phyloP scores from a whole-genome alignment of 2,113 vertebrate genomes.

The Phyllopteryx taeniolatus region DNA sequence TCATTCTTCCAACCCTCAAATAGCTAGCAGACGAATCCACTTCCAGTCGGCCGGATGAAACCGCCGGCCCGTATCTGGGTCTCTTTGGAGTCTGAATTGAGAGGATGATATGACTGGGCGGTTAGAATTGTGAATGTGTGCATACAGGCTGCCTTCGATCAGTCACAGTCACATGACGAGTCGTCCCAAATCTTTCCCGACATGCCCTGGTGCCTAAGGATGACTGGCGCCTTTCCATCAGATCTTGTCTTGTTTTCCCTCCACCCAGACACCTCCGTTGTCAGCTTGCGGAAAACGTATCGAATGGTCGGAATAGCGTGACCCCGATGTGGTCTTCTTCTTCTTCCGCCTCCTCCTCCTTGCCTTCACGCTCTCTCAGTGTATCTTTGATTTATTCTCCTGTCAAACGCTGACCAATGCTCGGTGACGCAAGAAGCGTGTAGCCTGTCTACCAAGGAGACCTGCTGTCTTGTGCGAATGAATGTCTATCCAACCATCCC shows the following conservation, averaged over 20 bases:
- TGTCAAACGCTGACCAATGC: slow-evolving; percentile 60
- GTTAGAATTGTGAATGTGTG: slow-evolving; percentile 27
- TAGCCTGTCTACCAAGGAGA: slow-evolving; percentile 45
- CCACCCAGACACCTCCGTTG: slow-evolving; percentile 37
- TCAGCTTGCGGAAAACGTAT: slow-evolving; percentile 49
- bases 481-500: slow-evolving; percentile 12
- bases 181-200: slow-evolving; percentile 46
- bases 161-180: slow-evolving; percentile 55
- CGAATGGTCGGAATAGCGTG: slow-evolving; percentile 51
- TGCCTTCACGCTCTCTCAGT: not conserved
- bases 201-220: slow-evolving; percentile 45
- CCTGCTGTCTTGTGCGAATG: slow-evolving; percentile 30
- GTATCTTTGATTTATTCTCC: slow-evolving; percentile 61
- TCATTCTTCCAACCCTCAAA: slow-evolving; percentile 26
- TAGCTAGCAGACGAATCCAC: slow-evolving; percentile 51
- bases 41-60: slow-evolving; percentile 43
- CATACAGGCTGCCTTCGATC: slow-evolving; percentile 12
- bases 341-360: slow-evolving; percentile 31
- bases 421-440: slow-evolving; percentile 47
- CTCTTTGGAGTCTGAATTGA: slow-evolving; percentile 52
- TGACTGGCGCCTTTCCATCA: slow-evolving; percentile 40
- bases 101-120: slow-evolving; percentile 42
- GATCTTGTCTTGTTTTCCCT: slow-evolving; percentile 33
- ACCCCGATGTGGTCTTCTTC: slow-evolving; percentile 40
- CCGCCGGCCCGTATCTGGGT: slow-evolving; percentile 44